phyloP scores from a whole-genome alignment of 2,113 vertebrate genomes.

The Ginglymostoma cirratum region DNA sequence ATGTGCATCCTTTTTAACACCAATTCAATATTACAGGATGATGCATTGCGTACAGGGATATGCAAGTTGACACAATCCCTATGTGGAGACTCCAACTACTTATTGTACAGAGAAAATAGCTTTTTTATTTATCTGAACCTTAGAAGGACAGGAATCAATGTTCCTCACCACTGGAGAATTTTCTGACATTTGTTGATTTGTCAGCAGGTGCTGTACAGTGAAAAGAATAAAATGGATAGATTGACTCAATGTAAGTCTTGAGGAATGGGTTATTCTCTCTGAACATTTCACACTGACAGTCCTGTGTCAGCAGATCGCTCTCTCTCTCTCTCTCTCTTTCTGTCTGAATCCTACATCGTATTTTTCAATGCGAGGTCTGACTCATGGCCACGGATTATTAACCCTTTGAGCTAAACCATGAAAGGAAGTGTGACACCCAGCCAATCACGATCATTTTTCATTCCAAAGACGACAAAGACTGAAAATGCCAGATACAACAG shows the following conservation, averaged over 20 bases:
- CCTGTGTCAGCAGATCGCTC: background rate
- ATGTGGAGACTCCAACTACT: background rate
- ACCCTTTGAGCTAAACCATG: background rate
- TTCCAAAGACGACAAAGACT: background rate
- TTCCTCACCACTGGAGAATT: conserved; percentile 29
- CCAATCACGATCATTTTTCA: background rate
- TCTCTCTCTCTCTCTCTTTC: background rate
- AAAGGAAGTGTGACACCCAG: background rate
- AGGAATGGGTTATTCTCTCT: background rate
- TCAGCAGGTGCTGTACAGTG: background rate
- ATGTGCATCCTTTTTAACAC: background rate
- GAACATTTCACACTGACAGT: background rate
- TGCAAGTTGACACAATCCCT: background rate
- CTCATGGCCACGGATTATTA: background rate
- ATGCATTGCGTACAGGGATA: background rate
- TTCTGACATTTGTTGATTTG: conserved; percentile 19
- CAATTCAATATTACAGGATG: background rate
- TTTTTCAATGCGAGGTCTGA: background rate
- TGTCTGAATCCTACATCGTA: background rate
- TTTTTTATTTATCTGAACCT: conserved; percentile 26
- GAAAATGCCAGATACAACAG: background rate
- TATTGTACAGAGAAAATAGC: conserved; percentile 1
- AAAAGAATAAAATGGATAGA: background rate
- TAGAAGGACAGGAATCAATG: conserved; percentile 16
- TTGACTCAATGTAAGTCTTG: background rate